Conservation (phyloP, 2,888 invertebrate genomes). For the Chloroclysta siterata region DNA sequence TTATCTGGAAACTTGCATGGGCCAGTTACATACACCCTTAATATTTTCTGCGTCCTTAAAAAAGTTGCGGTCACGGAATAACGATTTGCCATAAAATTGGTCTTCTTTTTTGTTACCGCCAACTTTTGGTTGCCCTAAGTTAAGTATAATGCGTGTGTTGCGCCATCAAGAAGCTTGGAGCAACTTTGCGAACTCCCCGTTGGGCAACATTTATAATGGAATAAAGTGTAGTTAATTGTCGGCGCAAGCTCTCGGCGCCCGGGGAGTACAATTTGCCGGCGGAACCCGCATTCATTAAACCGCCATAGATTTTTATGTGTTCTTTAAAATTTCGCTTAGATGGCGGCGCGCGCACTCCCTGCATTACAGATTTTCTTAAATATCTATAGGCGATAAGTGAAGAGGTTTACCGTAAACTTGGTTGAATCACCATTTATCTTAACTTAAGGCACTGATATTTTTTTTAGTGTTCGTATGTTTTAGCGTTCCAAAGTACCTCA, state of each 20-base stretch:
- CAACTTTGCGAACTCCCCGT: slow-evolving; percentile 56
- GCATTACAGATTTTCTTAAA: background rate
- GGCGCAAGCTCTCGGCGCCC: slow-evolving; percentile 68
- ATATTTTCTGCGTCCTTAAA: slow-evolving; percentile 9
- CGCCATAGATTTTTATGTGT: slow-evolving; percentile 58
- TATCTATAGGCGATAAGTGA: background rate
- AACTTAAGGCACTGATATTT: too few relatives aligned
- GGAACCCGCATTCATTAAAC: slow-evolving; percentile 63
- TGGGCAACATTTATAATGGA: slow-evolving; percentile 75
- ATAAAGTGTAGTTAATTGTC: slow-evolving; percentile 80
- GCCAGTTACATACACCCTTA: background rate
- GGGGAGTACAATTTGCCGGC: slow-evolving; percentile 63
- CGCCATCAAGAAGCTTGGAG: slow-evolving; percentile 46
- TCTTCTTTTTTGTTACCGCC: slow-evolving; percentile 29
- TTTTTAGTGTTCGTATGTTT: too few relatives aligned
- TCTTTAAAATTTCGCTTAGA: slow-evolving; percentile 58
- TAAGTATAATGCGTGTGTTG: slow-evolving; percentile 28
- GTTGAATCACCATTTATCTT: too few relatives aligned
- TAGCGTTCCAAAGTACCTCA: background rate
- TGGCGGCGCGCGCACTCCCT: background rate
- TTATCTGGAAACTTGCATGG: background rate
- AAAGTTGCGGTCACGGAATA: slow-evolving; percentile 25
- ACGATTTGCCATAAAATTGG: slow-evolving; percentile 23
- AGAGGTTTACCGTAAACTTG: too few relatives aligned
- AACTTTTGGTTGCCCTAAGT: slow-evolving; percentile 30